Base-by-base conservation (phyloP, 2,113 vertebrate genomes). In the Trogon surrucura region DNA sequence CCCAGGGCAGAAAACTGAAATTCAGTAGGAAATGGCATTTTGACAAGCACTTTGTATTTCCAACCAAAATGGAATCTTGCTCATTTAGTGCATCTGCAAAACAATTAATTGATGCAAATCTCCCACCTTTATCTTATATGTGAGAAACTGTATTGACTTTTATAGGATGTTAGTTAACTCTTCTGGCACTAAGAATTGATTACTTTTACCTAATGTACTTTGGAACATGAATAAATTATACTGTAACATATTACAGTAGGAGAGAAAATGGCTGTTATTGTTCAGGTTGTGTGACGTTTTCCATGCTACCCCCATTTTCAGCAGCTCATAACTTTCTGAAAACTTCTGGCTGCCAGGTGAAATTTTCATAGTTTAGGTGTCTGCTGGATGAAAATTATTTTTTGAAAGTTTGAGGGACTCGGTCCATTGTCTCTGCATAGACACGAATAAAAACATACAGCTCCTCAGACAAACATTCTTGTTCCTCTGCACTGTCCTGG, bases 21-120 rank as follows among this genome's bases (percentile, higher is more conserved):
- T 90, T 96, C 93, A 50, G 80, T 61, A 64, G 85, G 93, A 95
- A 95, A 88, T 84, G 93, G 88, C 93, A 95, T 96, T 96, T 95
- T 95, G 95, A 96, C 95, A 96, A 84, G 93, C 57, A 57, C 90
- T 96, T 96, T 90, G 53, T 95, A 84, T 95, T 93, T 84, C 73
- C 56, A 79, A 25, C 23, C 41, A 22, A 88, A 94, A 86, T 41
- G 80, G 85, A 84, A 86, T 54, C 61, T 78, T 65, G 29, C 83
- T 93, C 41, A 89, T 93, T 97, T 94, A 88, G 45, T 54, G 45
- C 57, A 81, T 80, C 57, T 47, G 80, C 44, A 91, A 86, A 94
- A 70, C 23, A 45, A 53, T 65, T 96, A 97, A 93, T 84, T 79
- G 88, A 96, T 48, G 78, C n/a, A 64, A 14, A 19, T 0, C 3